Evolutionary conservation across 2,113 vertebrate species (phyloP).

Genomic region (Greenwoodochromis staneri): DNA sequence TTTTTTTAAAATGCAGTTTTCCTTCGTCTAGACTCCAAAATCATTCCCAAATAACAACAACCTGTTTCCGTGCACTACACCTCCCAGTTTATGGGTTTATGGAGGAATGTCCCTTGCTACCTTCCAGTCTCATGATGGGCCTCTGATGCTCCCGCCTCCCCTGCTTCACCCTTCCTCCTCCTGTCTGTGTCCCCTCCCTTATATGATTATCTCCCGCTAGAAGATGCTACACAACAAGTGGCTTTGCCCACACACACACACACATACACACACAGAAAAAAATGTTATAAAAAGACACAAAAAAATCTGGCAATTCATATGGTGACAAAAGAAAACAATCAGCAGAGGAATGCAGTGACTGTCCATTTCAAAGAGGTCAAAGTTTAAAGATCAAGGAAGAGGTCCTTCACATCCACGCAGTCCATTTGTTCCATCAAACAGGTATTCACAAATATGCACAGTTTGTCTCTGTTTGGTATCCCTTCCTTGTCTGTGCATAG

Average conservation of each 20-base stretch:
- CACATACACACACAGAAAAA: background rate
- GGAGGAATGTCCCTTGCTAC: constrained; percentile 4
- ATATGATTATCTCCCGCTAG: constrained; percentile 72
- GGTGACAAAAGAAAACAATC: constrained; percentile 48
- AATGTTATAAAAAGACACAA: constrained; percentile 1
- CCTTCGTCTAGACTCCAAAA: background rate
- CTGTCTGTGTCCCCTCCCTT: constrained; percentile 40
- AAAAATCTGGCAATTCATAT: constrained; percentile 43
- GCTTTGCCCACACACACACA: constrained; percentile 37
- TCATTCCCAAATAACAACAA: background rate
- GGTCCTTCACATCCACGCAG: constrained; percentile 29
- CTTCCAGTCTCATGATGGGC: background rate
- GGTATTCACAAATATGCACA: constrained; percentile 60
- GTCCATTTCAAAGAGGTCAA: constrained; percentile 51
- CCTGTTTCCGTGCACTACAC: constrained; percentile 17
- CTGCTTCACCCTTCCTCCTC: constrained; percentile 6
- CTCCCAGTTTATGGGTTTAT: background rate
- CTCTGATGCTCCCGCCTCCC: constrained; percentile 2
- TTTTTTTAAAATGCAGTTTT: background rate
- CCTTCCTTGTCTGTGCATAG: constrained; percentile 54
- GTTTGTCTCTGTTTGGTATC: constrained; percentile 30
- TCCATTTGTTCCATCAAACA: constrained; percentile 29
- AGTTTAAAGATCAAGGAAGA: constrained; percentile 56
- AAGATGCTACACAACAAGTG: constrained; percentile 67
- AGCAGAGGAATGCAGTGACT: constrained; percentile 50